Percentiles rank a stretch among this genome's conserved stretches.
Conservation (phyloP, 1,140 invertebrate genomes). For the Heterodera schachtii region DNA sequence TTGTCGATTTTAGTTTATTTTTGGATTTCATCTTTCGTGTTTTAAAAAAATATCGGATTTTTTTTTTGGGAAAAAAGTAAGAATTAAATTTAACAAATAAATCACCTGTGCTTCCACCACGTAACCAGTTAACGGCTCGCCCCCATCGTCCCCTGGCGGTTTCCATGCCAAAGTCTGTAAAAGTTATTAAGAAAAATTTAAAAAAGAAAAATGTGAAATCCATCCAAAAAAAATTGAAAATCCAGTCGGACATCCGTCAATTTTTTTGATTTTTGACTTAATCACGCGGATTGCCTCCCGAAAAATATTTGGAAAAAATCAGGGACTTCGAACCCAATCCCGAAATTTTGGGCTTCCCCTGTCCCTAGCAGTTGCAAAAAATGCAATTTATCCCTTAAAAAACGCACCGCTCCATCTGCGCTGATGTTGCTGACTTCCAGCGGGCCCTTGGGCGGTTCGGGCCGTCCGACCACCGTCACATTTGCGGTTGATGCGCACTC, state of each 20-base stretch:
- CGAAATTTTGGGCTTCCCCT: no score
- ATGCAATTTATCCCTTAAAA: background rate
- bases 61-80: background rate
- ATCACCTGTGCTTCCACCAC: slow-evolving; percentile 59
- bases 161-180: slow-evolving; percentile 84
- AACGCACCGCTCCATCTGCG: slow-evolving; percentile 79
- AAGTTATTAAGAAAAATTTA: background rate
- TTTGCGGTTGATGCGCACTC: slow-evolving; percentile 78
- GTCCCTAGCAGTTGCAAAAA: no score
- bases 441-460: slow-evolving; percentile 82
- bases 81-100: background rate
- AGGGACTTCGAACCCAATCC: no score
- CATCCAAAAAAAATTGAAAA: no score
- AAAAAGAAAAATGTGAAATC: background rate
- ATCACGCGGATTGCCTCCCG: no score
- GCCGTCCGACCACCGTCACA: slow-evolving; percentile 74
- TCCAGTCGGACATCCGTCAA: no score
- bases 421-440: slow-evolving; percentile 75
- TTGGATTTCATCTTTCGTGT: no score
- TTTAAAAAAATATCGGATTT: no score
- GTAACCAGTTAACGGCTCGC: slow-evolving; percentile 71
- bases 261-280: no score
- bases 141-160: slow-evolving; percentile 96
- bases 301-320: no score
- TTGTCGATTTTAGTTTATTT: no score